Evolutionary conservation across 2,888 invertebrate genomes (phyloP).

Genomic region (Drosophila recens): DNA sequence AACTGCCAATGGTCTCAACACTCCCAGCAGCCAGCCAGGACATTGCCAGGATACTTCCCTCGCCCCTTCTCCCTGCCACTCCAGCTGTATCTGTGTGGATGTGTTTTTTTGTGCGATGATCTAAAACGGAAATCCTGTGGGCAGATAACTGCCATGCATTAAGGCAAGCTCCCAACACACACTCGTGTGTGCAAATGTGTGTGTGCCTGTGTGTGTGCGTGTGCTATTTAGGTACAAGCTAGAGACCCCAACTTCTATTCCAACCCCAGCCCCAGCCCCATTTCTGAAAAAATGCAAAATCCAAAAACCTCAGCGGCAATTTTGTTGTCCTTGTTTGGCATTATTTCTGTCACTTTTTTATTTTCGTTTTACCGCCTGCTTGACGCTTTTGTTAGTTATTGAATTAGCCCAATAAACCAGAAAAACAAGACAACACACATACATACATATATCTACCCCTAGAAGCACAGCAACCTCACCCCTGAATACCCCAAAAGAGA

Average conservation of each 20-base stretch:
- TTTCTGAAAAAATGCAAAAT: slow-evolving; percentile 17
- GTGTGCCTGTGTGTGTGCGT: too few species aligned
- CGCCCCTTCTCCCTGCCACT: neutral
- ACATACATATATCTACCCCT: slow-evolving; percentile 17
- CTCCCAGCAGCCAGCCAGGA: slow-evolving; percentile 46
- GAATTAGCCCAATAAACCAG: slow-evolving; percentile 86
- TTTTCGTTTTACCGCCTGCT: slow-evolving; percentile 61
- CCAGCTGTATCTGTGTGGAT: slow-evolving; percentile 13
- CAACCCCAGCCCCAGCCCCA: neutral
- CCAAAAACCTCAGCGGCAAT: slow-evolving; percentile 37
- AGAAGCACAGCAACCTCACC: neutral
- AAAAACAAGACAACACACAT: slow-evolving; percentile 83
- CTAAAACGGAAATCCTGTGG: slow-evolving; percentile 84
- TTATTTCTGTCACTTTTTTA: slow-evolving; percentile 6
- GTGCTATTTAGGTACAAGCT: slow-evolving; percentile 50
- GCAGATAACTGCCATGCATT: slow-evolving; percentile 77
- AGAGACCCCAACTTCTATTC: neutral
- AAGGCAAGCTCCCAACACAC: slow-evolving; percentile 34
- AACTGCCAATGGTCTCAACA: slow-evolving; percentile 79
- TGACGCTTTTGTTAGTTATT: slow-evolving; percentile 83
- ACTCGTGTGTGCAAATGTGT: neutral
- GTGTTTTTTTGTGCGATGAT: slow-evolving; percentile 73
- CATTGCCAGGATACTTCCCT: slow-evolving; percentile 40
- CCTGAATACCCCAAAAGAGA: slow-evolving; percentile 9
- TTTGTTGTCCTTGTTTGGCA: slow-evolving; percentile 36